phyloP scores from a whole-genome alignment of 2,797 vertebrate species.

The Pangasius mekongensis region DNA sequence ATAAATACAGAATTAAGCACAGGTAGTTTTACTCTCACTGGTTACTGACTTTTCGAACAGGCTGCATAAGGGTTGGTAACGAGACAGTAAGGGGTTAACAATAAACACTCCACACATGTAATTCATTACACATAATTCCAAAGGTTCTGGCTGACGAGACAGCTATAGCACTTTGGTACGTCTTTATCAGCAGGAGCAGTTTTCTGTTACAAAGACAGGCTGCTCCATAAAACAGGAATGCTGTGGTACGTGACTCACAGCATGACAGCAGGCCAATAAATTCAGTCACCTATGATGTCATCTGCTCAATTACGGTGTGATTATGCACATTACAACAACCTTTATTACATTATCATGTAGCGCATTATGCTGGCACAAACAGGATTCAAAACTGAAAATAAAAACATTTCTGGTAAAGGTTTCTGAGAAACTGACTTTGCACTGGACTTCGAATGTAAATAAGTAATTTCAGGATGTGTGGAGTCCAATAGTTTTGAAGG shows the following conservation, averaged over 20 bases:
- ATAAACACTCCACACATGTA: slow-evolving; percentile 7
- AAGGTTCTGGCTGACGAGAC: slow-evolving; percentile 23
- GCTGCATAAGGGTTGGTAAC: neutral
- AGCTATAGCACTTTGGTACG: neutral
- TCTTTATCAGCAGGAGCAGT: slow-evolving; percentile 45
- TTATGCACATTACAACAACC: slow-evolving; percentile 29
- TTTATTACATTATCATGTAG: slow-evolving; percentile 24
- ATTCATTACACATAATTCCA: slow-evolving; percentile 17
- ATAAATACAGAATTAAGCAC: neutral
- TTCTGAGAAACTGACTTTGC: neutral
- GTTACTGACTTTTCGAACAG: neutral
- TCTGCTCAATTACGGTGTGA: slow-evolving; percentile 36
- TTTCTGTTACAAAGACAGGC: slow-evolving; percentile 48
- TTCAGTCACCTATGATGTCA: slow-evolving; percentile 51
- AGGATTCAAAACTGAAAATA: neutral
- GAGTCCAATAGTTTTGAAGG: neutral
- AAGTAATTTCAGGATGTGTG: neutral
- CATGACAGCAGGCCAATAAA: slow-evolving; percentile 54
- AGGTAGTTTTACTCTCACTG: neutral
- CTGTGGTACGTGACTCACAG: slow-evolving; percentile 48
- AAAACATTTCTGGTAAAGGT: neutral
- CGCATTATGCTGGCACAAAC: slow-evolving; percentile 19
- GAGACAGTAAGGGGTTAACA: slow-evolving; percentile 4
- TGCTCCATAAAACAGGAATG: slow-evolving; percentile 45
- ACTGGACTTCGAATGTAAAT: neutral